Percentiles rank a stretch among this genome's conserved stretches.
phyloP scores from a whole-genome alignment of 2,888 invertebrate species.

The Dione vanillae region DNA sequence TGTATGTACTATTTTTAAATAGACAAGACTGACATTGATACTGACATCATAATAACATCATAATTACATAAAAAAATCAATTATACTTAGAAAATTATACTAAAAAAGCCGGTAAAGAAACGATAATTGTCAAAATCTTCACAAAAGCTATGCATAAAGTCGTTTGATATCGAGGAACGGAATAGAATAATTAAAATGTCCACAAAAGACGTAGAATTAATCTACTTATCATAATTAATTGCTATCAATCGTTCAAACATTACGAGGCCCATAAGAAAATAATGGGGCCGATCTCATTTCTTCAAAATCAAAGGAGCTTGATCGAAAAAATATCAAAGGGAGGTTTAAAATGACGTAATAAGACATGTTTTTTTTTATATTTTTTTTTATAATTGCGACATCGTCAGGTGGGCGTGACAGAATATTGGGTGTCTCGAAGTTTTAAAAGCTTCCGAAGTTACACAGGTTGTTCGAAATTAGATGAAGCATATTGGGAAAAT shows the following conservation, averaged over 20 bases:
- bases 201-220: constrained; percentile 46
- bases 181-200: constrained; percentile 44
- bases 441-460: constrained; percentile 55
- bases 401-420: constrained; percentile 72
- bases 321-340: constrained; percentile 77
- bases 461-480: constrained; percentile 36
- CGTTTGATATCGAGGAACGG: constrained; percentile 39
- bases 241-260: constrained; percentile 55
- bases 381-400: constrained; percentile 72
- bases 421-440: constrained; percentile 60
- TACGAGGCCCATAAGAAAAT: constrained; percentile 65
- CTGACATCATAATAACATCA: too few species aligned
- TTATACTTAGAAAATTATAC: not conserved
- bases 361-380: constrained; percentile 64
- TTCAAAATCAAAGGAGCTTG: constrained; percentile 71
- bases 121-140: constrained; percentile 4
- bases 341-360: constrained; percentile 63
- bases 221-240: constrained; percentile 60
- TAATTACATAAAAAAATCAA: too few species aligned
- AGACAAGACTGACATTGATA: not conserved
- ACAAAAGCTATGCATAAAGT: constrained; percentile 8
- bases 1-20: not conserved
- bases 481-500: constrained; percentile 6
- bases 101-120: not conserved
- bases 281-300: constrained; percentile 71